Conservation (phyloP, 1,140 invertebrate species). For the Drosophila burlai region DNA sequence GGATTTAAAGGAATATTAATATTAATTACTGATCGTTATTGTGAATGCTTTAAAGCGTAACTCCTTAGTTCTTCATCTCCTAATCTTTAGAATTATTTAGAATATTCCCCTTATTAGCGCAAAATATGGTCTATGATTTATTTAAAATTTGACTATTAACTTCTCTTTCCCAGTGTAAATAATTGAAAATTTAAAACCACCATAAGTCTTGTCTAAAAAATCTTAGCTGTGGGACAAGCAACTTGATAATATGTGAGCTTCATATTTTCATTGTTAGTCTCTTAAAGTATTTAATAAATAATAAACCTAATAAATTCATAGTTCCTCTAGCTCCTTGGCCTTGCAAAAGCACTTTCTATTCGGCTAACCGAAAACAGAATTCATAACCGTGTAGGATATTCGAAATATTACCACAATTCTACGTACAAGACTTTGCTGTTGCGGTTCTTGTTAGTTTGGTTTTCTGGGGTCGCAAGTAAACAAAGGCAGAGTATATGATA, state of each 20-base stretch:
- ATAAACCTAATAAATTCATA: not conserved
- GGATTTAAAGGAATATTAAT: not conserved
- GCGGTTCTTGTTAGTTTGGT: constrained; percentile 64
- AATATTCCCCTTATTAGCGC: too few relatives aligned
- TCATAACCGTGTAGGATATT: constrained; percentile 14
- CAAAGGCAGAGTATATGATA: constrained; percentile 72
- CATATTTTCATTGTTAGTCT: not conserved
- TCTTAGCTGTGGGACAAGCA: too few relatives aligned
- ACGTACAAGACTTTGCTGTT: constrained; percentile 72
- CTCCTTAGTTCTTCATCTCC: too few relatives aligned
- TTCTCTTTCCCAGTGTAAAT: too few relatives aligned
- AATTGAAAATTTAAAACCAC: too few relatives aligned
- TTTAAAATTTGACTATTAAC: too few relatives aligned
- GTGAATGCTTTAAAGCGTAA: too few relatives aligned
- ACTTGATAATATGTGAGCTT: too few relatives aligned
- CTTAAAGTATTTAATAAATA: too few relatives aligned
- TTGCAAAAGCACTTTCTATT: constrained; percentile 11
- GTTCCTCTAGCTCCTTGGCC: not conserved
- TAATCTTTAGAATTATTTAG: too few relatives aligned
- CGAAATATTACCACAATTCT: constrained; percentile 70
- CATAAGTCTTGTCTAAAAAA: too few relatives aligned
- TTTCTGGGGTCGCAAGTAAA: constrained; percentile 61
- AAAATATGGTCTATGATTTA: too few relatives aligned
- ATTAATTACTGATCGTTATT: not conserved
- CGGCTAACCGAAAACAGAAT: constrained; percentile 24